Base-by-base conservation (phyloP, 2,113 vertebrate genomes). In the Cyphomyrus discorhynchus region DNA sequence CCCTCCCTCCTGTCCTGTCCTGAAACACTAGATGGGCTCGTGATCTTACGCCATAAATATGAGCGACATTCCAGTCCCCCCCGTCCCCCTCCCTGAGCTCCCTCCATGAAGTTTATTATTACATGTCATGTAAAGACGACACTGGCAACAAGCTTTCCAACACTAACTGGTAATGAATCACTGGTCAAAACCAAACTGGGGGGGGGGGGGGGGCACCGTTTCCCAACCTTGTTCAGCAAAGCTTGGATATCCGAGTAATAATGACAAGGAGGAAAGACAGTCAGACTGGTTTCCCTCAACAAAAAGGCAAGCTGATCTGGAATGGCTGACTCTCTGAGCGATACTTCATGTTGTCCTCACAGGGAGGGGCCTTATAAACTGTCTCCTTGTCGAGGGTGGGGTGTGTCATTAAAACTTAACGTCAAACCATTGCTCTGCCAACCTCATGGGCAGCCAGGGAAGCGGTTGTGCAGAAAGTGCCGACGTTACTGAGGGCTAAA, bases 111-210 rank as follows among this genome's bases (percentile, higher is more conserved):
- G 77, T 84, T 62, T 62, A 89, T 62, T 84, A 52, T 62, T 82
- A 82, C 70, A 83, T 89, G 74, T 89, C 74, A 53, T 82, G 88
- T 89, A 39, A 83, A 49, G 66, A 89, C 27, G 45, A 27, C 24
- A 52, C 66, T 27, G 31, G 88, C 46, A 50, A 50, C 47, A 77
- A 52, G 88, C 42, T 49, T 49, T 74, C 87, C 87, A 88, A 66
- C 89, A 92, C 88, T 90, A 66, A 91, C 83, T 47, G 56, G 9
- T 88, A 47, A 88, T 46, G 45, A 66, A 88, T 87, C 66, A 74
- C 58, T 53, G 88, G 85, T 24, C 53, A 42, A 88, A 86, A 47
- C 82, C 82, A 52, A 86, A 31, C 3, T 1, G 4, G 45, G 13
- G 13, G 45, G 21, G 83, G 83, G 24, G 10, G 11, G 47, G 7